Evolutionary conservation across 1,140 invertebrate genomes (phyloP).

Genomic region (Adoxophyes honmai): DNA sequence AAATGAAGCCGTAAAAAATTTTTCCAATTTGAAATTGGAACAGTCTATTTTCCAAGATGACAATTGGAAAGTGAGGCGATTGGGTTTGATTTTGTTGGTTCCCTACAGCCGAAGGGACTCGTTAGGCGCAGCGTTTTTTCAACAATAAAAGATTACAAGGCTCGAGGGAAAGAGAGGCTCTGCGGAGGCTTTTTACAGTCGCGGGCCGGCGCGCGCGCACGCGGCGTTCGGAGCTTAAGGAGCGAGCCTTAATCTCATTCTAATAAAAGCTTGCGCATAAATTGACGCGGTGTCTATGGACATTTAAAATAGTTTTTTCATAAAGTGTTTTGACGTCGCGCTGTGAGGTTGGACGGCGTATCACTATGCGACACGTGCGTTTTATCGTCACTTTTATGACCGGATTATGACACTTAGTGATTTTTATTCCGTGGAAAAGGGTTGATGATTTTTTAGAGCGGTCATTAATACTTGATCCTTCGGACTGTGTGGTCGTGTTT

Average conservation of each 20-base stretch:
- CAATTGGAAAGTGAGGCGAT: slow-evolving; percentile 50
- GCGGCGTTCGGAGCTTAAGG: slow-evolving; percentile 68
- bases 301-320: slow-evolving; percentile 62
- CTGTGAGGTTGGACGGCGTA: slow-evolving; percentile 55
- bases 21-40: slow-evolving; percentile 43
- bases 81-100: slow-evolving; percentile 50
- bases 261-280: slow-evolving; percentile 72
- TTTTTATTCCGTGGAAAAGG: slow-evolving; percentile 58
- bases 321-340: slow-evolving; percentile 28
- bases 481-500: slow-evolving; percentile 68
- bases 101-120: slow-evolving; percentile 41
- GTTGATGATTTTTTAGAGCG: slow-evolving; percentile 54
- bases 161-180: slow-evolving; percentile 67
- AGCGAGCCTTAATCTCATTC: slow-evolving; percentile 70
- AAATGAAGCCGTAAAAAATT: slow-evolving; percentile 39
- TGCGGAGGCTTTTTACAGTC: slow-evolving; percentile 69
- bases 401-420: slow-evolving; percentile 61
- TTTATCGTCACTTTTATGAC: slow-evolving; percentile 67
- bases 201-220: slow-evolving; percentile 65
- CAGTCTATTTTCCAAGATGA: slow-evolving; percentile 52
- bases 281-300: slow-evolving; percentile 57
- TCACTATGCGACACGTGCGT: slow-evolving; percentile 66
- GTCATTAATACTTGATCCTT: slow-evolving; percentile 59
- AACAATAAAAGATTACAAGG: slow-evolving; percentile 62
- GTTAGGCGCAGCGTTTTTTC: slow-evolving; percentile 52